These are phyloP conservation scores for Idaea dimidiata DNA, from an alignment of 2,888 invertebrate species.

Conservation along the genomic window DNA sequence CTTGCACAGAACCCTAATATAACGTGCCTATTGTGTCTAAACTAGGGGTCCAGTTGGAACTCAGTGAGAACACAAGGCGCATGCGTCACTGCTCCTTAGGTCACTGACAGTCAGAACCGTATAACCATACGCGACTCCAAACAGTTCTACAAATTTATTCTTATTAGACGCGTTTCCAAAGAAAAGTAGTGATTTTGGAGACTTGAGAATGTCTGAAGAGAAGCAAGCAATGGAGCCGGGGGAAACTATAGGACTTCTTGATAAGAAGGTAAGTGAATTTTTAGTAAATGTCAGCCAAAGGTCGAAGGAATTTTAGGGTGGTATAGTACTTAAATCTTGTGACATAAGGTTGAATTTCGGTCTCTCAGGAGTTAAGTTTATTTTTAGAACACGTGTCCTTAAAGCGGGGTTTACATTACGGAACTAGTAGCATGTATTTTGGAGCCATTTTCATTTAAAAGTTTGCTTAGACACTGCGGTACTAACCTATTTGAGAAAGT, in stretches of 20 bases:
- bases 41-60: background rate
- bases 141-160: background rate
- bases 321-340: slow-evolving; percentile 10
- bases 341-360: slow-evolving; percentile 14
- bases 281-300: slow-evolving; percentile 62
- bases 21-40: background rate
- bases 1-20: background rate
- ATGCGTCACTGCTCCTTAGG: background rate
- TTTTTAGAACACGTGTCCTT: slow-evolving; percentile 14
- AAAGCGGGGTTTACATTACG: too few relatives aligned
- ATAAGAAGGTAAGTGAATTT: slow-evolving; percentile 62
- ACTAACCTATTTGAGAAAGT: too few relatives aligned
- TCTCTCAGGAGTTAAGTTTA: slow-evolving; percentile 14
- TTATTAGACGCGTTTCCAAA: background rate
- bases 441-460: too few relatives aligned
- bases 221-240: slow-evolving; percentile 46
- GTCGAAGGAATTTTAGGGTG: slow-evolving; percentile 45
- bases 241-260: slow-evolving; percentile 64
- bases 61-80: background rate
- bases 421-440: too few relatives aligned
- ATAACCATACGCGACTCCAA: slow-evolving; percentile 22
- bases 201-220: slow-evolving; percentile 46
- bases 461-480: too few relatives aligned
- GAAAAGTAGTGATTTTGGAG: background rate
- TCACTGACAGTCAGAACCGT: background rate